Evolutionary conservation across 2,113 vertebrate genomes (phyloP).

Genomic region (Polyodon spathula): DNA sequence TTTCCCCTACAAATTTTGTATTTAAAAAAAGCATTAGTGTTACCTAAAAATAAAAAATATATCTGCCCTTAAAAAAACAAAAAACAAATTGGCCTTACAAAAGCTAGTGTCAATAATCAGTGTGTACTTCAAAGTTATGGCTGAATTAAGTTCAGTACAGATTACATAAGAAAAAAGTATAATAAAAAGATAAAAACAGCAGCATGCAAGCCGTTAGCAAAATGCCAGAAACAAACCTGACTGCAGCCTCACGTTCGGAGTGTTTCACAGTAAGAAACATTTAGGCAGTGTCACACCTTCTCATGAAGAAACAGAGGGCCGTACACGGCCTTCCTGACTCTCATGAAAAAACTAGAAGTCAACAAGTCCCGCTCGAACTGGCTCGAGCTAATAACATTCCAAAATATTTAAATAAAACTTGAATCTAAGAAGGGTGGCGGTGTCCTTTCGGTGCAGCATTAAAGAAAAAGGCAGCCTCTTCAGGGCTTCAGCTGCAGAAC

Average conservation of each 20-base stretch:
- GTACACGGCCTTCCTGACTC: conserved; percentile 72
- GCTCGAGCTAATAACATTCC: conserved; percentile 69
- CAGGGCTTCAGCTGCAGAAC: conserved; percentile 31
- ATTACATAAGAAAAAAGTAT: neutral
- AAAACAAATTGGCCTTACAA: neutral
- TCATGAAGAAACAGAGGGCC: conserved; percentile 89
- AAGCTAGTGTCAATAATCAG: too few relatives aligned
- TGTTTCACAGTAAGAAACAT: conserved; percentile 98
- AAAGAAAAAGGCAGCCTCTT: conserved; percentile 63
- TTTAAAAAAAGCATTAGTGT: too few relatives aligned
- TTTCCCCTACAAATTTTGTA: too few relatives aligned
- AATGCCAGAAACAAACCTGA: conserved; percentile 98
- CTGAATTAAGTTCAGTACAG: neutral
- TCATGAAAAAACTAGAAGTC: conserved; percentile 86
- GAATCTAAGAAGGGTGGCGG: conserved; percentile 32
- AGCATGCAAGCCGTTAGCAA: conserved; percentile 82
- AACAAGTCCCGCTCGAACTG: conserved; percentile 67
- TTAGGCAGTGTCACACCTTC: conserved; percentile 97
- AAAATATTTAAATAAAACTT: conserved; percentile 62
- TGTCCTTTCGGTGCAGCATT: conserved; percentile 64
- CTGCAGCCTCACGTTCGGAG: conserved; percentile 87
- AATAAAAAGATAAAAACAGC: conserved; percentile 33
- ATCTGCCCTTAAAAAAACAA: neutral
- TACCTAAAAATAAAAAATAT: neutral
- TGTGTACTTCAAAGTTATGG: too few relatives aligned